Conservation (phyloP, 2,113 vertebrate genomes). For the Gopherus evgoodei region DNA sequence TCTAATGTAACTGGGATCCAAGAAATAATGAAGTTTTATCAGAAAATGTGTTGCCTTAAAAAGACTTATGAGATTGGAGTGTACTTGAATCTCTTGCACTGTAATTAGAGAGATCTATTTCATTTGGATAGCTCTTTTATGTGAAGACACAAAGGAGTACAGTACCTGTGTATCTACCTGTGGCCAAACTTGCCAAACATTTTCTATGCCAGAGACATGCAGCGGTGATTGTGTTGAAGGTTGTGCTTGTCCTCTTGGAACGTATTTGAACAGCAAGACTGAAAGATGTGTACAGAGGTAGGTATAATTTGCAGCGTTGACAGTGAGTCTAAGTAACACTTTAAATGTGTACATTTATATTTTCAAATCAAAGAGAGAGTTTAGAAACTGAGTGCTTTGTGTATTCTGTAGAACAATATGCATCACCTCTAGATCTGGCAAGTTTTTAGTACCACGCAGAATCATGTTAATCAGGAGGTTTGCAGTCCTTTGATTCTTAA, state of each 20-base stretch:
- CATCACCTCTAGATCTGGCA: neutral
- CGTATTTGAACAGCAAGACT: conserved; percentile 85
- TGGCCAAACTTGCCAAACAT: conserved; percentile 87
- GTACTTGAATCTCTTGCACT: neutral
- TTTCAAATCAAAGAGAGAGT: neutral
- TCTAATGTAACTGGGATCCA: conserved; percentile 35
- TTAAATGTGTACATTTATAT: neutral
- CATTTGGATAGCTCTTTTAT: conserved; percentile 83
- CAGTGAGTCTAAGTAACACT: fast-evolving
- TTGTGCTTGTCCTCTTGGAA: conserved; percentile 90
- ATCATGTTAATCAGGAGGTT: neutral
- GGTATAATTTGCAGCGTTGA: neutral
- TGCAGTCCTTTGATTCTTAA: neutral
- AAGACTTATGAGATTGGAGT: neutral
- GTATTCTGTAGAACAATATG: fast-evolving
- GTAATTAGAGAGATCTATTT: conserved; percentile 59
- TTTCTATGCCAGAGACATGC: conserved; percentile 86
- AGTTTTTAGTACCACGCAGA: neutral
- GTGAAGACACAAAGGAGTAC: conserved; percentile 91
- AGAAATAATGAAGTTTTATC: conserved; percentile 52
- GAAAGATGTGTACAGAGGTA: conserved; percentile 86
- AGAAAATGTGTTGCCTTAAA: neutral
- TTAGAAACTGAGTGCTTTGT: neutral
- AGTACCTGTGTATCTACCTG: conserved; percentile 90
- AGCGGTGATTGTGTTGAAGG: conserved; percentile 91